These are phyloP conservation scores for Microtus montanus DNA, from an alignment of 2,113 vertebrate species.

Conservation along the genomic window DNA sequence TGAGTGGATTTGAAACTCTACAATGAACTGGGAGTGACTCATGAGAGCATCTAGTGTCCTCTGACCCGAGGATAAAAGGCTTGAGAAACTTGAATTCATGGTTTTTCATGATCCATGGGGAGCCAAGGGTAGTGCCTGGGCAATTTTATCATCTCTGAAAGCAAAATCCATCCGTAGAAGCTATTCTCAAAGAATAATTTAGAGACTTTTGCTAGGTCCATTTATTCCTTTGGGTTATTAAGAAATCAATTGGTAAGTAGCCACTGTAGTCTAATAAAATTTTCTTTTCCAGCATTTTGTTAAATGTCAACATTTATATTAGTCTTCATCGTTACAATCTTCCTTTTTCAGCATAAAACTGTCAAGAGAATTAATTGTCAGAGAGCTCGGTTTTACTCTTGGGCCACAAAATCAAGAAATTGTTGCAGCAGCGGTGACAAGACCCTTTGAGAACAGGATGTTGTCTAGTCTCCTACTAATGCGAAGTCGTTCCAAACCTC, in stretches of 20 bases:
- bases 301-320: slow-evolving; percentile 80
- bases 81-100: slow-evolving; percentile 52
- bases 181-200: slow-evolving; percentile 65
- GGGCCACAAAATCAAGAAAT: slow-evolving; percentile 50
- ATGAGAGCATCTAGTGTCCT: slow-evolving; percentile 2
- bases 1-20: slow-evolving; percentile 53
- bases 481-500: neutral
- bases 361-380: slow-evolving; percentile 68
- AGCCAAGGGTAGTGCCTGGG: slow-evolving; percentile 25
- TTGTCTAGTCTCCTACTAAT: neutral
- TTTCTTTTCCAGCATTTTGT: slow-evolving; percentile 73
- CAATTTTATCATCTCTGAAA: slow-evolving; percentile 68
- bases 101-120: slow-evolving; percentile 53
- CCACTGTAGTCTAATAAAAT: slow-evolving; percentile 69
- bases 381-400: slow-evolving; percentile 42
- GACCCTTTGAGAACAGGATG: neutral
- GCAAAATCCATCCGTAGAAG: slow-evolving; percentile 40
- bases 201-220: slow-evolving; percentile 70
- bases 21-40: neutral
- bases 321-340: slow-evolving; percentile 64
- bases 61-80: slow-evolving; percentile 53
- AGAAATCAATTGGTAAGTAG: slow-evolving; percentile 77
- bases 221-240: slow-evolving; percentile 78
- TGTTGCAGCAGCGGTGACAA: neutral
- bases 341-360: slow-evolving; percentile 71